Evolutionary conservation across 35 echinoderm and acorn worm genomes (phyloP), one percentile per base, ranked within the genome.

Genomic region (Patiria miniata): DNA sequence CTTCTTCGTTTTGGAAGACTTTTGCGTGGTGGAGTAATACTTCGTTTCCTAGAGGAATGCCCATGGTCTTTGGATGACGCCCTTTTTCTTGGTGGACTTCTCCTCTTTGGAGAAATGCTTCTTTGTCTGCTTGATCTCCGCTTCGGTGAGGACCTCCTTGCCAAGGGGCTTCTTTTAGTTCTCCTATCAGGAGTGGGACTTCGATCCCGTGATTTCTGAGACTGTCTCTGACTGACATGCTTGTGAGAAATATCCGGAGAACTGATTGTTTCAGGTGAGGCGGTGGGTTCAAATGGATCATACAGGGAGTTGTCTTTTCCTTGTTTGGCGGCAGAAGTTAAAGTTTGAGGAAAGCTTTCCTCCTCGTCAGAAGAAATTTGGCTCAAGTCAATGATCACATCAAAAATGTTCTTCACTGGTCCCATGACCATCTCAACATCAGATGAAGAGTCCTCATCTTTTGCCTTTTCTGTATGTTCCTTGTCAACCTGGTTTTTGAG

Each of bases 201-300:
- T 82, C 40, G 32, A 51, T 51, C 78, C 57, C 78, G 39, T 58
- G 78, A 16, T 42, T 22, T 39, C 51, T 15, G 9, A 89, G 28
- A 9, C 47, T 39, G 36, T 89, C 78, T 8, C 77, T 61, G 1
- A 57, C 79, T 32, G 56, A 55, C 7, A 61, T 51, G 0, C 57
- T 59, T 17, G 80, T 81, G 23, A 81, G 37, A 7, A 47, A 79
- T 36, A 89, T 34, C n/a, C 57, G 88, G 36, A 85, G 77, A 33
- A 34, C 65, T 73, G 2, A 73, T 73, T 12, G 65, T 73, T 73
- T 73, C 65, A 32, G 93, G 95, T 0, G 95, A 97, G 19, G 88
- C 95, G 19, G 95, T 97, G 0, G 95, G 95, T 22, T 97, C 86
- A 69, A 97, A 97, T 17, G 95, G 95, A 68, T 97, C 95, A 68